Evolutionary conservation across 2,113 vertebrate genomes (phyloP).

Genomic region (Clupea harengus): DNA sequence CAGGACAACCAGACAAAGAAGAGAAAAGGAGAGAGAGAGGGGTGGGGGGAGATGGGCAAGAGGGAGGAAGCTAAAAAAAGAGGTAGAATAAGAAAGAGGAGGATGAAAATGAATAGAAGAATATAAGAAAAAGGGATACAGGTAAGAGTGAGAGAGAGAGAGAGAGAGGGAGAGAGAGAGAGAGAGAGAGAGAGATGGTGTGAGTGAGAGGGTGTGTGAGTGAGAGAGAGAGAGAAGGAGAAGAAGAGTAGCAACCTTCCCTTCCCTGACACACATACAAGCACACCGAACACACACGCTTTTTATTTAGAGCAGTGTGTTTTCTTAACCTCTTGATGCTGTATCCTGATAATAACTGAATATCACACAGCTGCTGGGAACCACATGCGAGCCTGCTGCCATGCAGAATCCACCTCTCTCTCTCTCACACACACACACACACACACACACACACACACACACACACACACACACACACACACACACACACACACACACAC

Average conservation of each 20-base stretch:
- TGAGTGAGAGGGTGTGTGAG: neutral
- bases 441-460: neutral
- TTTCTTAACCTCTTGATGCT: neutral
- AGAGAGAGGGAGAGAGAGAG: neutral
- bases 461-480: neutral
- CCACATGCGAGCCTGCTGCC: neutral
- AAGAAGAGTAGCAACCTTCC: neutral
- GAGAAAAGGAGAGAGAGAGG: neutral
- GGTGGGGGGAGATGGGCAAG: no score
- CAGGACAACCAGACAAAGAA: neutral
- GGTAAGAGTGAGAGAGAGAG: neutral
- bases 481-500: no score
- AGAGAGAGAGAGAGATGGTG: constrained; percentile 38
- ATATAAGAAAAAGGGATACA: neutral
- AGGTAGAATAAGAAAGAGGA: constrained; percentile 22
- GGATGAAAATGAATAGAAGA: neutral
- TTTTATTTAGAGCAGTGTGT: no score
- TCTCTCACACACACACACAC: no score
- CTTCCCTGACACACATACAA: no score
- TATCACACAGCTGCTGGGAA: neutral
- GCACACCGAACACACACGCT: no score
- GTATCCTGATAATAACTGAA: neutral
- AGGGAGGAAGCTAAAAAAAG: constrained; percentile 28
- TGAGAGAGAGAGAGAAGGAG: neutral
- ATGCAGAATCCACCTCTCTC: neutral